Evolutionary conservation across 2,888 invertebrate genomes (phyloP).

Genomic region (Dascillus cervinus): DNA sequence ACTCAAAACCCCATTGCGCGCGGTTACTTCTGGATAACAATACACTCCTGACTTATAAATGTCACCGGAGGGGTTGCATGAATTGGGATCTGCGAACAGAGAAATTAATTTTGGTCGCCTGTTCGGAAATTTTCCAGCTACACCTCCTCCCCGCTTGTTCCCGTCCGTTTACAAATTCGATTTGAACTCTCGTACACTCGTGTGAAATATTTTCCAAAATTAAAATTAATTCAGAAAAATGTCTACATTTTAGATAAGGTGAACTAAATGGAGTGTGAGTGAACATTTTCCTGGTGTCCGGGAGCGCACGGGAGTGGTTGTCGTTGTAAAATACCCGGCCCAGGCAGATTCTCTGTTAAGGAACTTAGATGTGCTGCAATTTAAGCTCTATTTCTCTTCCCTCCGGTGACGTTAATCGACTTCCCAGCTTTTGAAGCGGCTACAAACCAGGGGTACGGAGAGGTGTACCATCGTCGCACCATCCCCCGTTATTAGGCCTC

Average conservation of each 20-base stretch:
- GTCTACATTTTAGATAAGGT: conserved; percentile 32
- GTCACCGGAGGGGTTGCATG: conserved; percentile 41
- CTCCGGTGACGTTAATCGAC: conserved; percentile 43
- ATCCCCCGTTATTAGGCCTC: conserved; percentile 15
- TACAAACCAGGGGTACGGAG: conserved; percentile 28
- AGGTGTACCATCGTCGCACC: conserved; percentile 13
- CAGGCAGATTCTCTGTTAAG: conserved; percentile 36
- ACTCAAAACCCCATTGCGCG: conserved; percentile 36
- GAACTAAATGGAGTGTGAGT: conserved; percentile 32
- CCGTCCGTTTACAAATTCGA: too few relatives aligned
- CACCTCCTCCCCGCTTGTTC: too few relatives aligned
- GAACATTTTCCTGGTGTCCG: conserved; percentile 25
- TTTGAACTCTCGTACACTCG: too few relatives aligned
- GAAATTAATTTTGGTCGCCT: conserved; percentile 41
- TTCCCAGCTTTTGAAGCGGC: conserved; percentile 38
- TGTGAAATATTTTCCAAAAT: conserved; percentile 2
- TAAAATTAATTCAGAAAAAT: conserved; percentile 5
- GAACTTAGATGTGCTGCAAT: conserved; percentile 42
- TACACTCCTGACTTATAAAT: conserved; percentile 44
- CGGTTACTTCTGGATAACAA: conserved; percentile 41
- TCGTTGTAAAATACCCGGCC: conserved; percentile 37
- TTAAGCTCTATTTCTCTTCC: conserved; percentile 43
- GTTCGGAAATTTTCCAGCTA: conserved; percentile 40
- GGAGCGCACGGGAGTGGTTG: conserved; percentile 21
- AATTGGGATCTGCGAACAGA: conserved; percentile 41